These are phyloP conservation scores for Siphlonurus alternatus DNA, from an alignment of 2,888 invertebrate genomes.

Conservation along the genomic window DNA sequence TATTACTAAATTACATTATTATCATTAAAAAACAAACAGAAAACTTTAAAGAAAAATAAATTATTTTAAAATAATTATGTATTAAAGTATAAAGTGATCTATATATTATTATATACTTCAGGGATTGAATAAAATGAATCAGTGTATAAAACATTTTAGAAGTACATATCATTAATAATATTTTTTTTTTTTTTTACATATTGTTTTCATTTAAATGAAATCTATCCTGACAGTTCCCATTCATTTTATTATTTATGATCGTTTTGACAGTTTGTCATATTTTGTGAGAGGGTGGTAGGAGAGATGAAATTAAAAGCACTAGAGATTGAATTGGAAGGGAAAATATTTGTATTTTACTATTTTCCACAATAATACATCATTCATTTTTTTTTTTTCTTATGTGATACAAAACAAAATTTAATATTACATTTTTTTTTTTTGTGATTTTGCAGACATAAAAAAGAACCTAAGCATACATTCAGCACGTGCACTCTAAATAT, in stretches of 20 bases:
- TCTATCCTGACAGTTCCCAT: background rate
- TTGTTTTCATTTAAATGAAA: background rate
- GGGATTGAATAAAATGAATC: too few species aligned
- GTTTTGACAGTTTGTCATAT: background rate
- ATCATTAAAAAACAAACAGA: too few species aligned
- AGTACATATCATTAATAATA: too few species aligned
- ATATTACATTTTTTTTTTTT: background rate
- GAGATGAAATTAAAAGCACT: background rate
- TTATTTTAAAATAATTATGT: too few species aligned
- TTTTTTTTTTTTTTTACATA: background rate
- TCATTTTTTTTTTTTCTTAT: background rate
- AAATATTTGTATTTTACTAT: background rate
- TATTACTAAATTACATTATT: too few species aligned
- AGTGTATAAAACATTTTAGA: too few species aligned
- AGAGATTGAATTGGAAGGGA: background rate
- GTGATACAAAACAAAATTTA: background rate
- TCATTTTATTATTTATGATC: background rate
- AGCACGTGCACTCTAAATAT: background rate
- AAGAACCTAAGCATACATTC: background rate
- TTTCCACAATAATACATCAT: background rate
- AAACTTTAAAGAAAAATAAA: too few species aligned
- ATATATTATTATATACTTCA: too few species aligned
- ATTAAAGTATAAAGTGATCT: too few species aligned
- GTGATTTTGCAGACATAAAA: background rate
- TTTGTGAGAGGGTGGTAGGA: background rate